Evolutionary conservation across 2,888 invertebrate genomes (phyloP), one percentile per base, ranked within the genome.

Genomic region (Chaetogeoica ovagalla): DNA sequence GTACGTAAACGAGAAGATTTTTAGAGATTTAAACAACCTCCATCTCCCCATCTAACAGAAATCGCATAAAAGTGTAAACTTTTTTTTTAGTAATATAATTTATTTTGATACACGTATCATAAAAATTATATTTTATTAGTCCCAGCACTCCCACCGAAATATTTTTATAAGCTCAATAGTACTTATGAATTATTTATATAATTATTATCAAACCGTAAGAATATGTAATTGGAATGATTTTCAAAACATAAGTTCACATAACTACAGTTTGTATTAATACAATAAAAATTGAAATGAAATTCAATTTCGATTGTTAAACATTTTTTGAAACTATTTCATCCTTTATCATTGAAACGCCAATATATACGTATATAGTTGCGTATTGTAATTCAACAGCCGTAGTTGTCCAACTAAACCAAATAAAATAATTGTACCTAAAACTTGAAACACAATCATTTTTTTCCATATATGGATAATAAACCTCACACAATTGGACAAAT

Each of bases 281-380:
- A 63, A 30, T n/a, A n/a, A 48, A 9, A 48, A 9, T 73, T 73
- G n/a, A 63, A 73, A 73, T 63, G 63, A 13, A n/a, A 62, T 62
- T 48, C 19, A 19, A 60, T 62, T 63, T 63, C 37, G 30, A 73
- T 73, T 73, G 5, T 52, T 63, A 17, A 52, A 63, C 17, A 63
- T 55, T 52, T 30, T n/a, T 63, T 21, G 6, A 63, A 73, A 55
- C n/a, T 55, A 37, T 73, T 73, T n/a, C 37, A 62, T 73, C 30
- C 37, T 17, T 63, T 55, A 6, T 0, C n/a, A 73, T 37, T 55
- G 11, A 55, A 73, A 63, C 17, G 63, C 9, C 19, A 19, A 19
- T 8, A 7, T 48, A 65, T 19, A 21, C 1, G 1, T 19, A 30
- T 30, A 30, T 30, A 30, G 30, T 30, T 30, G 1, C 21, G 15